Evolutionary conservation across 92 coral and sea anemone species (phyloP).

Genomic region (Zoanthus gigantus): DNA sequence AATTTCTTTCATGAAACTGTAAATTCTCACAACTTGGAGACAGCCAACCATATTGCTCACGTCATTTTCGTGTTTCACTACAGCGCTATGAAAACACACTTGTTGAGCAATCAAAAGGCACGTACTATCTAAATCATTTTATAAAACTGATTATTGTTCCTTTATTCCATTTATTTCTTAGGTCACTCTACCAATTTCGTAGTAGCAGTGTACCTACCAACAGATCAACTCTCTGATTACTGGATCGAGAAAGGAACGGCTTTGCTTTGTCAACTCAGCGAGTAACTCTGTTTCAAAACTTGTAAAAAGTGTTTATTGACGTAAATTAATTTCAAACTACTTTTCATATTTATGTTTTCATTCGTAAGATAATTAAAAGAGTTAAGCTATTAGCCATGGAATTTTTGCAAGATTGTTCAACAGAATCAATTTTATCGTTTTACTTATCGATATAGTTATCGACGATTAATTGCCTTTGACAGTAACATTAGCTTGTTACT

Average conservation of each 20-base stretch:
- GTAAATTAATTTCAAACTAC: too few relatives aligned
- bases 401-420: neutral
- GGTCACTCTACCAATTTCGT: constrained; percentile 99
- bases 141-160: neutral
- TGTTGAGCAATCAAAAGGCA: neutral
- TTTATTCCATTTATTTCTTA: constrained; percentile 24
- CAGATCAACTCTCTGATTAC: constrained; percentile 84
- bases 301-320: neutral
- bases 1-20: too few relatives aligned
- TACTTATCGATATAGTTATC: neutral
- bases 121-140: neutral
- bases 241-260: constrained; percentile 99
- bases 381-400: neutral
- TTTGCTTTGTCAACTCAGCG: constrained; percentile 92
- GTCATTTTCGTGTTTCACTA: too few relatives aligned
- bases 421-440: neutral
- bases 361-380: neutral
- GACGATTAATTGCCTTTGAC: neutral
- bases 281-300: constrained; percentile 38
- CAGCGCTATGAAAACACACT: too few relatives aligned
- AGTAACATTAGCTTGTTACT: too few relatives aligned
- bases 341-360: neutral
- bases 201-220: constrained; percentile 93
- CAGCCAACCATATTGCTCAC: too few relatives aligned
- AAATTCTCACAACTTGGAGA: too few relatives aligned